Evolutionary conservation across 2,113 vertebrate genomes (phyloP).

Genomic region (Xenopus borealis): DNA sequence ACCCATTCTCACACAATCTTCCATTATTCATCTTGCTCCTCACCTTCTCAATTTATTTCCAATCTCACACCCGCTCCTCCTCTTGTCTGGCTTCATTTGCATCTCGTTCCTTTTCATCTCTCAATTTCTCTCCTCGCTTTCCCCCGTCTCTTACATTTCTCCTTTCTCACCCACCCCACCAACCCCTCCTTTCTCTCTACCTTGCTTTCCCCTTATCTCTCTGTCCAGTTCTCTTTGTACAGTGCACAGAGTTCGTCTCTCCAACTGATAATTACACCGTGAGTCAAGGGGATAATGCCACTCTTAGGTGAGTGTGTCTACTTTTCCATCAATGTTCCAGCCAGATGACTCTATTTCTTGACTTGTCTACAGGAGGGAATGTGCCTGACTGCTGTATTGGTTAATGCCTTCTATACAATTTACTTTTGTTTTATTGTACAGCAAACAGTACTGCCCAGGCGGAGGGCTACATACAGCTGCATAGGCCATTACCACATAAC

Average conservation of each 20-base stretch:
- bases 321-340: slow-evolving; percentile 1
- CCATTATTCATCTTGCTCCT: background rate
- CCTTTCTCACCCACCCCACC: background rate
- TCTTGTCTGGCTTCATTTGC: background rate
- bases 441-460: slow-evolving; percentile 16
- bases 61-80: background rate
- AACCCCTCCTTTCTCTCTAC: background rate
- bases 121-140: background rate
- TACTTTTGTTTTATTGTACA: slow-evolving; percentile 1
- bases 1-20: background rate
- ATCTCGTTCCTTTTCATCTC: background rate
- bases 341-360: slow-evolving; percentile 14
- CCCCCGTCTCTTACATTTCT: background rate
- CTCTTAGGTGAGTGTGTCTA: slow-evolving; percentile 33
- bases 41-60: background rate
- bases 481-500: background rate
- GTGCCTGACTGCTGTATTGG: background rate
- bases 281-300: slow-evolving; percentile 40
- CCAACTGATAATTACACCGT: slow-evolving; percentile 42
- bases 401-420: background rate
- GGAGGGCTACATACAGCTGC: slow-evolving; percentile 12
- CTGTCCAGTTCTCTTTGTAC: slow-evolving; percentile 32
- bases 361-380: background rate
- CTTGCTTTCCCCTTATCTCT: slow-evolving; percentile 19
- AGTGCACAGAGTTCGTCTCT: slow-evolving; percentile 30